Evolutionary conservation across 2,113 vertebrate species (phyloP).

Genomic region (Oreochromis spilurus): DNA sequence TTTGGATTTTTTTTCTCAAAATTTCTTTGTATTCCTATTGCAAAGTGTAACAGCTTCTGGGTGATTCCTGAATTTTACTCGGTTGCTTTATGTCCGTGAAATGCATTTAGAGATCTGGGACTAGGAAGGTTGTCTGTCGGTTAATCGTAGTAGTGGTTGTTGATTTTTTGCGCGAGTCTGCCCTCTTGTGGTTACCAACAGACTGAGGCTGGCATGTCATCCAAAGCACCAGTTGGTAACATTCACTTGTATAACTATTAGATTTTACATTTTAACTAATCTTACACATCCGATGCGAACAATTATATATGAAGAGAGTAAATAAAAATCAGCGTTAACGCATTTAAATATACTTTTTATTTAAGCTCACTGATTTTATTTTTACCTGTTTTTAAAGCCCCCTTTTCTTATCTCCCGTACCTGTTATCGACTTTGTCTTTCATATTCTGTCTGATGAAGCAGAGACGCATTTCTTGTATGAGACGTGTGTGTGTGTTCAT

Average conservation of each 20-base stretch:
- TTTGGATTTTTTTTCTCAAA: neutral
- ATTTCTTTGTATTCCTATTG: neutral
- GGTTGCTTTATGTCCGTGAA: neutral
- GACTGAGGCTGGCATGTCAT: neutral
- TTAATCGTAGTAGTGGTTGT: neutral
- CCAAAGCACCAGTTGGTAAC: neutral
- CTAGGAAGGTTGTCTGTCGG: neutral
- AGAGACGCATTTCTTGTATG: neutral
- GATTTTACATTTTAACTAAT: neutral
- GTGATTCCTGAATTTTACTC: neutral
- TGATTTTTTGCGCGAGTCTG: neutral
- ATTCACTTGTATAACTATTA: neutral
- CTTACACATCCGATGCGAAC: neutral
- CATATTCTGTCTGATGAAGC: neutral
- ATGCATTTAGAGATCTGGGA: neutral
- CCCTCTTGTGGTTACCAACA: constrained; percentile 27
- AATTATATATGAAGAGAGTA: neutral
- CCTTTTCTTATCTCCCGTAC: neutral
- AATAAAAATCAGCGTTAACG: neutral
- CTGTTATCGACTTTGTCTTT: neutral
- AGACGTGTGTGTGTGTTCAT: neutral
- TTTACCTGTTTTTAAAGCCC: neutral
- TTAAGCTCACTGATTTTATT: neutral
- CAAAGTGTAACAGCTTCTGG: accelerated
- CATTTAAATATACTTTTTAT: neutral